Percentiles rank a stretch among this genome's conserved stretches.
These are phyloP conservation scores for Noctua comes DNA, from an alignment of 2,888 invertebrate genomes.

Conservation along the genomic window DNA sequence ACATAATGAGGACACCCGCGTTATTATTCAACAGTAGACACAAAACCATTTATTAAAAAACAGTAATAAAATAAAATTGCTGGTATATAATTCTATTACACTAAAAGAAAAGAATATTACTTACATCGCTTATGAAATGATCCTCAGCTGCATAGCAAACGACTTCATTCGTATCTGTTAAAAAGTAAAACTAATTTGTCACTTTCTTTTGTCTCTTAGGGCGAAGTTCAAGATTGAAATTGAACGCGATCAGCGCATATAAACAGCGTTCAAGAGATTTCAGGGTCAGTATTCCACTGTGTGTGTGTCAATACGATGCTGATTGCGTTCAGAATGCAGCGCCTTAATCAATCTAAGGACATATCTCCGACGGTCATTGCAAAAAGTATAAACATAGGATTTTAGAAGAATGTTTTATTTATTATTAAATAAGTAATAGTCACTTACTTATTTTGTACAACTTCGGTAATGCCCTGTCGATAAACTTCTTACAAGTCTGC, in stretches of 20 bases:
- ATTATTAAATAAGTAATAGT: not conserved
- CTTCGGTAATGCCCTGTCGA: slow-evolving; percentile 68
- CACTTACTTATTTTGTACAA: slow-evolving; percentile 72
- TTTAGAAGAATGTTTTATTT: not conserved
- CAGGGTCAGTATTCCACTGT: not conserved
- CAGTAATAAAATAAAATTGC: not conserved
- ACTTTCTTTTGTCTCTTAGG: not conserved
- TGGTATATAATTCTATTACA: not conserved
- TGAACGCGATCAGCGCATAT: not conserved
- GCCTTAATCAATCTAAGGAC: not conserved
- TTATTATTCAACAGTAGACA: not conserved
- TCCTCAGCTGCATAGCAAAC: slow-evolving; percentile 76
- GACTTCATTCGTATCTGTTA: slow-evolving; percentile 69
- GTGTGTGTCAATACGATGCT: not conserved
- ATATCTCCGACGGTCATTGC: not conserved
- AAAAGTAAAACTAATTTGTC: not conserved
- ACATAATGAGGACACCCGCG: not conserved
- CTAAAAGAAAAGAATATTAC: slow-evolving; percentile 46
- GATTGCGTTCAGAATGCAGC: not conserved
- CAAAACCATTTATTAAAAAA: not conserved
- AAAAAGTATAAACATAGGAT: not conserved
- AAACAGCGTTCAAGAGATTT: not conserved
- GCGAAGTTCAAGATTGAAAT: not conserved
- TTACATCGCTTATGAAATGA: slow-evolving; percentile 75
- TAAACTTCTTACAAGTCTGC: slow-evolving; percentile 73